Evolutionary conservation across 2,888 invertebrate species (phyloP), one percentile per base, ranked within the genome.

Genomic region (Formica aserva): DNA sequence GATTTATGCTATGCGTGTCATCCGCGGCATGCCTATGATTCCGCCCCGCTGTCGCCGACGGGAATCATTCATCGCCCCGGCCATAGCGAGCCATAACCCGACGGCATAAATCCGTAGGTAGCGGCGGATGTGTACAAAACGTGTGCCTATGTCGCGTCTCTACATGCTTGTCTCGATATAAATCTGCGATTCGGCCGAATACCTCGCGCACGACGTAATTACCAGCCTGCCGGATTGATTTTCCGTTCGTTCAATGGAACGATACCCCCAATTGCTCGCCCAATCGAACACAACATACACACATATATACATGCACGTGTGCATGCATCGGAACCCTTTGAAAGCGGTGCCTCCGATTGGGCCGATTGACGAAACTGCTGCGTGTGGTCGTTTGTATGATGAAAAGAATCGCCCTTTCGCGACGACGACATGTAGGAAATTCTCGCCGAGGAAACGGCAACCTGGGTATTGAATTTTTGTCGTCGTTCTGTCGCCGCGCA

Each of bases 211-310:
- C 62, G 18, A 77, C 78, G 89, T 86, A 89, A 89, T 89, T 89
- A 89, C 85, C 85, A 78, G 76, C 45, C 26, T 41, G 66, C 82
- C 75, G 86, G 88, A 89, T 89, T 89, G 89, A 89, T 89, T 89
- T 89, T 85, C 87, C 85, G 89, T 85, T 82, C 84, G 65, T 78
- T 85, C 82, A 89, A 88, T 89, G 86, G 75, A 85, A 86, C 82
- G 87, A 86, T 85, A 87, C 85, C 77, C 48, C 82, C 87, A 85
- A 88, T 89, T 87, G 87, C 85, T 55, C 83, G 60, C 41, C 55
- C 69, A 26, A 63, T 63, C 57, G 72, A 41, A 4, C 67, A 83
- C 83, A 83, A 82, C 55, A 76, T 76, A 77, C 65, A 80, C 85
- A 78, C 38, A 48, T 18, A 32, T 52, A 22, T 15, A 3, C 32